These are phyloP conservation scores for Parus major DNA, from an alignment of 2,113 vertebrate genomes.

Conservation along the genomic window DNA sequence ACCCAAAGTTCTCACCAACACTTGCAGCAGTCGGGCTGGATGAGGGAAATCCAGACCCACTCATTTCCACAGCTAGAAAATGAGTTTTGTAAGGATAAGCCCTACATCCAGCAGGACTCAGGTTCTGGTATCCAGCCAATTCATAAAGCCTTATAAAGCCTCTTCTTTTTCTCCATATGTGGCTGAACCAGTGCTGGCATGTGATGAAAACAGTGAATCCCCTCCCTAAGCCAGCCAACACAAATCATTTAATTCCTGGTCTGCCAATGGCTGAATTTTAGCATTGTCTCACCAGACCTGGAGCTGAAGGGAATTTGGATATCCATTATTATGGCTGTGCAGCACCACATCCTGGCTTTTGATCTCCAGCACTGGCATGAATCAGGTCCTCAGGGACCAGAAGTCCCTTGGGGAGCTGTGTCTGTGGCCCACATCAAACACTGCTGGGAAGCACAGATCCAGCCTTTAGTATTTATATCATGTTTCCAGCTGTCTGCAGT, in stretches of 20 bases:
- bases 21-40: neutral
- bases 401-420: neutral
- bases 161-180: neutral
- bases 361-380: conserved; percentile 41
- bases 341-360: conserved; percentile 57
- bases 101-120: neutral
- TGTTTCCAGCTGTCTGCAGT: conserved; percentile 49
- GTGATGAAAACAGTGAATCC: neutral
- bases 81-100: neutral
- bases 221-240: conserved; percentile 11
- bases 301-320: neutral
- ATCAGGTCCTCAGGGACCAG: neutral
- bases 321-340: neutral
- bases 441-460: conserved; percentile 15
- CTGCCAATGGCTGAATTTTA: conserved; percentile 17
- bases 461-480: conserved; percentile 42
- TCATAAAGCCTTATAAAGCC: conserved; percentile 9
- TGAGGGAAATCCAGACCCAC: neutral
- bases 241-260: neutral
- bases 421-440: conserved; percentile 46
- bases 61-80: neutral
- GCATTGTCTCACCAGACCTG: conserved; percentile 35
- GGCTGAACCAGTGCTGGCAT: neutral
- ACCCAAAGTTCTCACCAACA: neutral
- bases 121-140: neutral